Evolutionary conservation across 2,113 vertebrate species (phyloP), one percentile per base, ranked within the genome.

Genomic region (Rhagologus leucostigma): DNA sequence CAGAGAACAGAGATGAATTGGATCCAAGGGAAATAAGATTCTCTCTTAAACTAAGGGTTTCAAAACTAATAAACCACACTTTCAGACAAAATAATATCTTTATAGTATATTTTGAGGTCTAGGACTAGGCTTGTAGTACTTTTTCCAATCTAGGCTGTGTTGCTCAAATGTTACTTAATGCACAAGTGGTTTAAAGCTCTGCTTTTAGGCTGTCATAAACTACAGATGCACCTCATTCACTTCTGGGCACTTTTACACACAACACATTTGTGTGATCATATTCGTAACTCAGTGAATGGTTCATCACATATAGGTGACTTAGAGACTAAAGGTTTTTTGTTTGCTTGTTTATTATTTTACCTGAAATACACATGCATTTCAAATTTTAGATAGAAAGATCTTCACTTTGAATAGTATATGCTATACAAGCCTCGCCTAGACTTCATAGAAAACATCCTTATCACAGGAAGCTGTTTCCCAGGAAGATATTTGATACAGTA

Each of bases 11-110:
- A 81, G 69, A 79, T 50, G 44, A 82, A 87, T 10, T 85, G 62
- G 50, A 82, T 94, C 78, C 89, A 93, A 73, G 87, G 89, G 84
- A 87, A 97, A 93, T 93, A 93, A 85, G 74, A 89, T 30, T 82
- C 57, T 71, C n/a, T 71, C 77, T 82, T 82, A 79, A 93, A 87
- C 57, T 22, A 76, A 82, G 67, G 70, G 30, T 79, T 93, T 79
- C 69, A 62, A 79, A 89, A 86, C 57, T 62, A 94, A 94, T 89
- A 85, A 94, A 65, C 26, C 12, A 64, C 37, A 47, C 15, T 78
- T 91, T 81, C 52, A 82, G 47, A 41, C 9, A 75, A 93, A 89
- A 71, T 84, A 75, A 75, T 75, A 75, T 62, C 69, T 91, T 84
- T 37, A 87, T 65, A 57, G n/a, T 60, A 16, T 75, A 82, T 79